These are phyloP conservation scores for Mythimna vitellina DNA, from an alignment of 2,888 invertebrate genomes.

Conservation along the genomic window DNA sequence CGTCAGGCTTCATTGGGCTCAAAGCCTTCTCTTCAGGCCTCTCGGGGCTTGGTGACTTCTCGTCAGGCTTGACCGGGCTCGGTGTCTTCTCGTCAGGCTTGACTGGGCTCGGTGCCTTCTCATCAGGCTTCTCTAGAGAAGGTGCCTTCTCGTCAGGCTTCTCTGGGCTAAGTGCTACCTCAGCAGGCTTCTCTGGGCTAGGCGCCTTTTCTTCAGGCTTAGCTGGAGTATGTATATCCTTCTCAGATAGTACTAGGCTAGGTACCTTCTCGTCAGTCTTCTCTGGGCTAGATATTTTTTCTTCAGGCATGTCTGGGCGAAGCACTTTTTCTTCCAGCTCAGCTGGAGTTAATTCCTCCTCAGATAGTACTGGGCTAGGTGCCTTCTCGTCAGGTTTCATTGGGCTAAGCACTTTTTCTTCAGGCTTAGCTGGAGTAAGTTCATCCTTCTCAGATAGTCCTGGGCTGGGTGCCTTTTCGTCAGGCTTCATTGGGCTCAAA, in stretches of 20 bases:
- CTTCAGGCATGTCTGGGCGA: background rate
- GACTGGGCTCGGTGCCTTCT: too few species aligned
- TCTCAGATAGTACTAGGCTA: constrained; percentile 7
- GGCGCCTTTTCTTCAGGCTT: background rate
- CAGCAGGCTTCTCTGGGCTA: background rate
- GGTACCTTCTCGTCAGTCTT: background rate
- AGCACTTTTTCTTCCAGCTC: background rate
- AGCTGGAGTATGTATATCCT: constrained; percentile 6
- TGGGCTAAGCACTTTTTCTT: background rate
- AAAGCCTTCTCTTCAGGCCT: constrained; percentile 25
- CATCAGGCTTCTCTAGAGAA: background rate
- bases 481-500: background rate
- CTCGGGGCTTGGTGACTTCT: constrained; percentile 31
- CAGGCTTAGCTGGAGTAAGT: constrained; percentile 3
- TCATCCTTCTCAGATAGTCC: background rate
- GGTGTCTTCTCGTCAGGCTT: too few species aligned
- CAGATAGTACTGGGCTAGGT: background rate
- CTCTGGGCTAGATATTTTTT: constrained; percentile 11
- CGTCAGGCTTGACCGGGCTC: background rate
- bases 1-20: background rate
- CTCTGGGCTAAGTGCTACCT: background rate
- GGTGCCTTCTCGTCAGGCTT: constrained; percentile 13
- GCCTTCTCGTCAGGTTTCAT: background rate
- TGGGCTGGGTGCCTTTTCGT: background rate
- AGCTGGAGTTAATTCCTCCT: constrained; percentile 16